These are phyloP conservation scores for Trichonephila inaurata DNA, from an alignment of 1,140 invertebrate species.

Conservation along the genomic window DNA sequence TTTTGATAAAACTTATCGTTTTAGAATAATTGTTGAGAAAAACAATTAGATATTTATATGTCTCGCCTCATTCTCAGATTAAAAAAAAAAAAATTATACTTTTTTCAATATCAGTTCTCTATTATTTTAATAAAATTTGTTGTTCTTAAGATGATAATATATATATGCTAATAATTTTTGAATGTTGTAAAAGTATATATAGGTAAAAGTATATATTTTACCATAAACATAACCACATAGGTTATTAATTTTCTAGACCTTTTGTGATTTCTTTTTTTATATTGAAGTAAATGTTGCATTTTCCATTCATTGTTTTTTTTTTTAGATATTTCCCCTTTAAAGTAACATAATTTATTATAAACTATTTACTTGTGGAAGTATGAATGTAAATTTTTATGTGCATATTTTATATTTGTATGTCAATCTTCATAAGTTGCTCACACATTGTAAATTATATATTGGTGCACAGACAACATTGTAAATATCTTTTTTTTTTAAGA, in stretches of 20 bases:
- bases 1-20: too few relatives aligned
- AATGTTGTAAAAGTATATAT: too few relatives aligned
- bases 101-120: too few relatives aligned
- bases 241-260: neutral
- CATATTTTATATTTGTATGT: neutral
- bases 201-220: too few relatives aligned
- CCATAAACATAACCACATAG: neutral
- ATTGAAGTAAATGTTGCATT: neutral
- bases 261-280: neutral
- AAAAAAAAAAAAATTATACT: too few relatives aligned
- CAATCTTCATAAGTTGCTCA: neutral
- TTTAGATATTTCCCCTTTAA: neutral
- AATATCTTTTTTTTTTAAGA: neutral
- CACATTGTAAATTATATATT: conserved; percentile 22
- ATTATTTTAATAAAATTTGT: too few relatives aligned
- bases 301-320: neutral
- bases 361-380: neutral
- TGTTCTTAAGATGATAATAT: too few relatives aligned
- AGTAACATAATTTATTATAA: neutral
- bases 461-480: neutral
- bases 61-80: too few relatives aligned
- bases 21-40: too few relatives aligned
- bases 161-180: too few relatives aligned
- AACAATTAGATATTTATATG: too few relatives aligned
- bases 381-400: neutral